Base-by-base conservation (phyloP, 2,113 vertebrate genomes). In the Saguinus imperator region DNA sequence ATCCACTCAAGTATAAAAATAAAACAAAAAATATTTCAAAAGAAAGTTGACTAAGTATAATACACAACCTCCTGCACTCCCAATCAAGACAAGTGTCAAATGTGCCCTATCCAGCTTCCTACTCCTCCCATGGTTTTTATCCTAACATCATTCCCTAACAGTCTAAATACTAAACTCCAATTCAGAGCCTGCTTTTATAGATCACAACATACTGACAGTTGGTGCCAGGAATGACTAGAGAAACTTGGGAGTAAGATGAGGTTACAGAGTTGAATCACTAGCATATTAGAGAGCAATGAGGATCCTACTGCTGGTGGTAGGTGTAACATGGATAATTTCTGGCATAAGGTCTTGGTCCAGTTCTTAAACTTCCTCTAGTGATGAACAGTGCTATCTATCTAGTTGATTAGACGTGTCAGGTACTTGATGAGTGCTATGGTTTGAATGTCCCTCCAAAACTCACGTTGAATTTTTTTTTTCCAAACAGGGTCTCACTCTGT, bases 11-110 rank as follows among this genome's bases (percentile, higher is more conserved):
- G 50, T 52, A 40, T 87, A 23, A 94, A 95, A 96, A 93, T 61
- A 84, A 96, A 91, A 84, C 72, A 89, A 72, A 93, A 83, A 57
- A 85, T n/a, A 10, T 92, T 89, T 68, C 87, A 57, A 91, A 87
- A 87, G 37, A 68, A 82, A 55, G 50, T 13, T 66, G 23, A 94
- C 25, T 40, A 70, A 77, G 18, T 81, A 32, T 61, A 95, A 84
- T 70, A 55, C 23, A 55, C 29, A 93, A 76, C 14, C 37, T 79
- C 25, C 17, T 37, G 73, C 4, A 64, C 1, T 29, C 43, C n/a
- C 11, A 75, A 70, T 94, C 29, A 90, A 91, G 79, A 80, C 18
- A 82, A 79, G 11, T 43, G 45, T 73, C 21, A 70, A 94, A 83
- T 81, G 23, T 80, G 40, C 35, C 55, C 86, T 75, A 25, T 50